Base-by-base conservation (phyloP, 2,797 vertebrate genomes). In the Oceanodroma leucorhoa region DNA sequence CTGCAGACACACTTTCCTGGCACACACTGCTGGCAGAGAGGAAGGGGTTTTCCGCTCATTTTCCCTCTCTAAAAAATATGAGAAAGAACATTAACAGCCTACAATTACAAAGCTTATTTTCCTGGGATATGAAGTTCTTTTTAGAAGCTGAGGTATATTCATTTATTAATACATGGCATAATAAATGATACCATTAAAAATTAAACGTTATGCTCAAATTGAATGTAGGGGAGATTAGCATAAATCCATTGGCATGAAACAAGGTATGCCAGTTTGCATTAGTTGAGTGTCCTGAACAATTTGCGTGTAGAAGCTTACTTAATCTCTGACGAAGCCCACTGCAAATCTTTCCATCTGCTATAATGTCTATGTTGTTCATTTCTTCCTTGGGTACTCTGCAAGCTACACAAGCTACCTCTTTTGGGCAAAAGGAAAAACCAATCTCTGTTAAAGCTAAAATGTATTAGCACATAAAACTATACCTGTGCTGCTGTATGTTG, bases 1-100 rank as follows among this genome's bases (percentile, higher is more conserved):
- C 81, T 89, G 89, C 94, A 93, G 61, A 41, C 41, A 89, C 17
- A 4, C 29, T 29, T 43, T 54, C 70, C 72, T 69, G 90, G 64
- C 71, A 87, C 27, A 4, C 11, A 1, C 8, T 40, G 60, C 61
- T 81, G 75, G 71, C 66, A 61, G 38, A 54, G 30, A 21, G 8
- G 11, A 86, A 61, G 36, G n/a, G 43, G 8, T 30, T 84, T 72
- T 26, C 67, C 69, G 69, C 60, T 43, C 55, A 11, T 73, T 46
- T 46, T 26, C 45, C 23, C 48, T 57, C 61, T 51, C 43, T 70
- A 2, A 54, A 48, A 54, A 29, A 11, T 3, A 13, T 1, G 6
- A 45, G 34, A 17, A 79, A 53, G 51, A 57, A 34, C 38, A 54
- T 81, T 19, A 65, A 30, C 20, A 78, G 38, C 46, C 38, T 23